These are phyloP conservation scores for Ashinkailepas kermadecensis DNA, from an alignment of 2,888 invertebrate species.

Conservation along the genomic window DNA sequence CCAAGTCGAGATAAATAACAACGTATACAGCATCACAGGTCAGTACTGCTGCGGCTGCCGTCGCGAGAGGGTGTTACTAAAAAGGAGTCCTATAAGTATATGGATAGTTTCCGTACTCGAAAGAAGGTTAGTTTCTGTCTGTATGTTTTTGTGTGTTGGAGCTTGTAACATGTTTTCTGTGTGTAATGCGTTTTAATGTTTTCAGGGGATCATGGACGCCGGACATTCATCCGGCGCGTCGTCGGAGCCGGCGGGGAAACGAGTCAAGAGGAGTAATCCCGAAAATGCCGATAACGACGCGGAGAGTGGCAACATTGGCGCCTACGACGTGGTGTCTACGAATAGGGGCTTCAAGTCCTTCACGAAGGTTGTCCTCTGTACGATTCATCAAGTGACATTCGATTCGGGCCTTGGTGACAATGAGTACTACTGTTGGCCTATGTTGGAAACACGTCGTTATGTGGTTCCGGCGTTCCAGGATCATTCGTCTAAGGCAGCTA, in stretches of 20 bases:
- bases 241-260: background rate
- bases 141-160: too few species aligned
- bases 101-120: too few species aligned
- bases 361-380: background rate
- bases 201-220: background rate
- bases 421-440: background rate
- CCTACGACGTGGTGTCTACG: background rate
- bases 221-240: background rate
- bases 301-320: background rate
- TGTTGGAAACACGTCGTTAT: too few species aligned
- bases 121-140: too few species aligned
- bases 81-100: background rate
- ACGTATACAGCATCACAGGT: background rate
- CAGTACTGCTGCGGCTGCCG: background rate
- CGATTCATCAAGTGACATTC: background rate
- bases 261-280: background rate
- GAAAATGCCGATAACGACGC: background rate
- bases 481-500: background rate
- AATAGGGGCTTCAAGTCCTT: background rate
- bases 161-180: too few species aligned
- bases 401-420: background rate
- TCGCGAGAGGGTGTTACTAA: background rate
- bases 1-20: background rate
- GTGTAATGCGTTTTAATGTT: background rate
- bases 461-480: too few species aligned